These are phyloP conservation scores for Drosophila birchii DNA, from an alignment of 2,888 invertebrate species.

Conservation along the genomic window DNA sequence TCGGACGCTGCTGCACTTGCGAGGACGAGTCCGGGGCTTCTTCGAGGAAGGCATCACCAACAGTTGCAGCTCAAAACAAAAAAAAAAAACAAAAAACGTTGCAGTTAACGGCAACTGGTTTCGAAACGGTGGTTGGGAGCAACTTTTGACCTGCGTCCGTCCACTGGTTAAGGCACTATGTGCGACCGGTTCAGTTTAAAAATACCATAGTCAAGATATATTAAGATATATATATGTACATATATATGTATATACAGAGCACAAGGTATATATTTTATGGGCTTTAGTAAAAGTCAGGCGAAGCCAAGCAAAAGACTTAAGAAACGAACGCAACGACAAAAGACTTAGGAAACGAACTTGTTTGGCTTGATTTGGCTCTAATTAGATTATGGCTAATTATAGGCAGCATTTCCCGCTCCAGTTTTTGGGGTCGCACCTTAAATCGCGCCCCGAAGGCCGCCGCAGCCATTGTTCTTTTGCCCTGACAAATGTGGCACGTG, in stretches of 20 bases:
- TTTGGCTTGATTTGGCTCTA: conserved; percentile 49
- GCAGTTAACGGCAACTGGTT: conserved; percentile 76
- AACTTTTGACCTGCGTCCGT: conserved; percentile 63
- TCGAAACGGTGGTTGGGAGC: conserved; percentile 41
- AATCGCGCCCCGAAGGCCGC: conserved; percentile 51
- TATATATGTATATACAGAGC: background rate
- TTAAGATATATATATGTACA: background rate
- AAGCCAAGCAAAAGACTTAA: conserved; percentile 52
- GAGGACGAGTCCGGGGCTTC: conserved; percentile 54
- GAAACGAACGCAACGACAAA: conserved; percentile 29
- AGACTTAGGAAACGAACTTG: conserved; percentile 36
- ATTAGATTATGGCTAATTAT: conserved; percentile 66
- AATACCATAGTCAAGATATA: conserved; percentile 42
- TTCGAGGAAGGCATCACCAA: conserved; percentile 59
- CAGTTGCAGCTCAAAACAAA: conserved; percentile 28
- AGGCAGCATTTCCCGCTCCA: conserved; percentile 50
- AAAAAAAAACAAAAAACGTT: conserved; percentile 27
- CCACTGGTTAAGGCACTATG: conserved; percentile 50
- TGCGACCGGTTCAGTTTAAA: conserved; percentile 66
- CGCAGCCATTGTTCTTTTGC: conserved; percentile 42
- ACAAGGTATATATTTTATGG: conserved; percentile 13
- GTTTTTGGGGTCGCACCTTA: conserved; percentile 65
- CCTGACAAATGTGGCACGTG: conserved; percentile 66
- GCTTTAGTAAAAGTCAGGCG: conserved; percentile 41
- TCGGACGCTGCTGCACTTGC: conserved; percentile 48